Base-by-base conservation (phyloP, 2,113 vertebrate genomes). In the Emydocephalus ijimae region DNA sequence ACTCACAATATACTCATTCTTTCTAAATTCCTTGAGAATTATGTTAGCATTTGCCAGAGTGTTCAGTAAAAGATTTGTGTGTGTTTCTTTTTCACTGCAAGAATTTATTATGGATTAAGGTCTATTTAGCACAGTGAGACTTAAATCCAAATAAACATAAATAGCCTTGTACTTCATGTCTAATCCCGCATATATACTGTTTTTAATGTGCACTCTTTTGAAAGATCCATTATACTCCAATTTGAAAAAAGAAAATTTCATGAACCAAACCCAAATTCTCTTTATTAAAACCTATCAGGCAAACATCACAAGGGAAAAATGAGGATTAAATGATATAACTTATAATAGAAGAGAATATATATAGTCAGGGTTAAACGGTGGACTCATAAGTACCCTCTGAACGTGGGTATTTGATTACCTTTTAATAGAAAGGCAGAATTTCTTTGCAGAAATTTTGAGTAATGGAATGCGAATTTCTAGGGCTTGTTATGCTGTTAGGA, bases 1-100 rank as follows among this genome's bases (percentile, higher is more conserved):
- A 5, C 64, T 94, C 61, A 88, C 15, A 95, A 54, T 89, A 64
- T 93, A 85, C 90, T 74, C 57, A 15, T 90, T 92, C 3, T 91
- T 93, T 94, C 52, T 14, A 34, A 87, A 29, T 52, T 52, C 81
- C 34, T 74, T 88, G 85, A 50, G 95, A 93, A 81, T 74, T 91
- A 87, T 61, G 26, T 89, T 81, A 8, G 74, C 9, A 81, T 1
- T 90, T 85, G 93, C 12, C 94, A 52, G 29, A 88, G 39, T 5
- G 93, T 59, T 74, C 5, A 85, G 9, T 39, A 59, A 26, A 61
- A 10, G 29, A 50, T 39, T 48, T 29, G 26, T 89, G 56, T 9
- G 24, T 50, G 11, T 29, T 11, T 81, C 18, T 81, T 81, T 81
- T 81, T 6, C 1, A 7, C 74, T 61, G 21, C 3, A 50, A 48